A percentile compares a stretch with the other conserved stretches of the same genome.
Evolutionary conservation across 2,888 invertebrate species (phyloP).

Genomic region (Drosophila mulleri): DNA sequence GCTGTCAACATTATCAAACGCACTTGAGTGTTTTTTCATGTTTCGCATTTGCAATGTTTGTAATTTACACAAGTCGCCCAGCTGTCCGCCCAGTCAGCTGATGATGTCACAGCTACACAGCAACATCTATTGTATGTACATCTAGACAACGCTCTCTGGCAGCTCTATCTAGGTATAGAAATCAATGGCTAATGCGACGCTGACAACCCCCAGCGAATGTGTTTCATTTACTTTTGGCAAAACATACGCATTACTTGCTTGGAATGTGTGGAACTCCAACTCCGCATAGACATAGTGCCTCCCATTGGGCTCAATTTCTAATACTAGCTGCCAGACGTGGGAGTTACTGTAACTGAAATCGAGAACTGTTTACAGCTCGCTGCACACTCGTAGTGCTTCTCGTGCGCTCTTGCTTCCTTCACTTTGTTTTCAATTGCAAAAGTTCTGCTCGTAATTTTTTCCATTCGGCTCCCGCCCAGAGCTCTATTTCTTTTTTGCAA

Average conservation of each 20-base stretch:
- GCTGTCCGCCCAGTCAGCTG: slow-evolving; percentile 27
- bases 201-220: slow-evolving; percentile 42
- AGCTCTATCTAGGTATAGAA: slow-evolving; percentile 30
- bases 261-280: not conserved
- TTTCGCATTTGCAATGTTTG: slow-evolving; percentile 52
- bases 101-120: slow-evolving; percentile 39
- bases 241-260: slow-evolving; percentile 5
- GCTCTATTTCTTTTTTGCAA: slow-evolving; percentile 18
- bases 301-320: slow-evolving; percentile 9
- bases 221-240: slow-evolving; percentile 31
- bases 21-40: slow-evolving; percentile 70
- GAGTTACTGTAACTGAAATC: slow-evolving; percentile 44
- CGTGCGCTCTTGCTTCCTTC: slow-evolving; percentile 28
- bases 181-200: slow-evolving; percentile 66
- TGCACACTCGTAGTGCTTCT: slow-evolving; percentile 41
- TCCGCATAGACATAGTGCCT: not conserved
- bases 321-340: slow-evolving; percentile 30
- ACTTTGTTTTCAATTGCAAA: slow-evolving; percentile 71
- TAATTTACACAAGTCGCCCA: slow-evolving; percentile 48
- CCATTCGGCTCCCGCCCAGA: not conserved
- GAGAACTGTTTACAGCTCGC: slow-evolving; percentile 56
- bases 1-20: slow-evolving; percentile 47
- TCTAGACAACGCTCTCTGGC: slow-evolving; percentile 7
- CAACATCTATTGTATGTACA: slow-evolving; percentile 16
- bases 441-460: slow-evolving; percentile 56